Evolutionary conservation across 1,140 invertebrate species (phyloP), one percentile per base, ranked within the genome.

Genomic region (Drosophila virilis): DNA sequence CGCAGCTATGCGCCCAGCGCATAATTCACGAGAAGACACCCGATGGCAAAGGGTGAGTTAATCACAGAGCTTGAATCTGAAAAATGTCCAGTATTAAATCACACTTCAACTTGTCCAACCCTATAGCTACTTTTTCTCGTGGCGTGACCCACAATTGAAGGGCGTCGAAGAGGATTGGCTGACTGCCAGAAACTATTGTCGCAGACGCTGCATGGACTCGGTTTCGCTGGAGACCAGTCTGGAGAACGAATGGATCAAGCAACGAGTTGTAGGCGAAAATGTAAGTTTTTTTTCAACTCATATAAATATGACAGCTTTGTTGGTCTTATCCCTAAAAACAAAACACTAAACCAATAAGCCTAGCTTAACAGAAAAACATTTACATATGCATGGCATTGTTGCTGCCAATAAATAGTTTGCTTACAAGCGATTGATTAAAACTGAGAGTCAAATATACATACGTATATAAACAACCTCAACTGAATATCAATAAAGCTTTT

Each of bases 131-230:
- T 97, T 95, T 92, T 97, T 96, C 93, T 96, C 96, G n/a, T 97
- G 96, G 96, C 94, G 95, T 62, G 96, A 97, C 82, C 95, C 94
- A 4, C 94, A 94, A 37, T 94, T 96, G 17, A 94, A 94, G 45
- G 95, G 95, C 28, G 95, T 96, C 38, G 96, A 97, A 92, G 93
- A 95, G 76, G 96, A 97, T 91, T 97, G 97, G 97, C 92, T 97
- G 37, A 95, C 94, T 12, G 96, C 94, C 1, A 94, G 97, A 78
- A 97, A 97, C 92, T 97, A 95, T 93, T 97, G 97, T 91, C 94
- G 96, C 74, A 94, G 96, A 91, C 94, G 96, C 28, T 97, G 97
- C 92, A 97, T 97, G 97, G 96, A 97, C 91, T 94, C 96, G 12
- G 95, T 97, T 7, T 96, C 96, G 5, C 92, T 97, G 77, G 96